phyloP scores from a whole-genome alignment of 1,140 invertebrate species.

The Leucophenga varia region DNA sequence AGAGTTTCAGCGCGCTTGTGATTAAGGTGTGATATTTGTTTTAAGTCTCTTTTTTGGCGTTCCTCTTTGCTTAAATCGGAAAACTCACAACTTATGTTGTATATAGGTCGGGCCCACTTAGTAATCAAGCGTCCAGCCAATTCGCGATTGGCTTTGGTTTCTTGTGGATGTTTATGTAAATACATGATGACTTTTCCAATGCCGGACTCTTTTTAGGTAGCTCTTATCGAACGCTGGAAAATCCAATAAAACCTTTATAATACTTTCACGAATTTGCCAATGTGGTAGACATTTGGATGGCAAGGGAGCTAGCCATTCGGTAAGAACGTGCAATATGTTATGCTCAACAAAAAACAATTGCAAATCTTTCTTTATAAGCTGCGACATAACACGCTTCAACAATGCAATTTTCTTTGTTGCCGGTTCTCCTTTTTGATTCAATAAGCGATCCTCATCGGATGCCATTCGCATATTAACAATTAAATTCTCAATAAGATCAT shows the following conservation, averaged over 20 bases:
- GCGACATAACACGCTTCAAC: constrained; percentile 83
- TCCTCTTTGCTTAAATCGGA: no score
- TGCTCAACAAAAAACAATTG: constrained; percentile 94
- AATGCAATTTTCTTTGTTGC: constrained; percentile 91
- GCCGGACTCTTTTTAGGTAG: no score
- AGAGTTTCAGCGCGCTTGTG: no score
- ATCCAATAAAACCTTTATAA: constrained; percentile 85
- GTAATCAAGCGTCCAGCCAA: no score
- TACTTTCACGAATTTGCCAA: constrained; percentile 83
- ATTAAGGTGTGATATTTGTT: no score
- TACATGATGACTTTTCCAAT: no score
- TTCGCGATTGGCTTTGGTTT: no score
- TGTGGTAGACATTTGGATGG: constrained; percentile 95
- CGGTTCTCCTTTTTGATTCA: constrained; percentile 80
- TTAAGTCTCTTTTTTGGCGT: no score
- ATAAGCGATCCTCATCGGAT: constrained; percentile 84
- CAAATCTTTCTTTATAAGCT: constrained; percentile 92
- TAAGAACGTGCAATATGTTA: constrained; percentile 88
- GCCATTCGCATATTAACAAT: constrained; percentile 86
- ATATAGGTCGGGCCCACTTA: no score
- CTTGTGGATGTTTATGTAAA: no score
- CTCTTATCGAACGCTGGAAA: no score
- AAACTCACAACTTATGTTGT: no score
- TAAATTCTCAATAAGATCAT: constrained; percentile 92
- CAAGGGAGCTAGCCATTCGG: constrained; percentile 97